phyloP scores from a whole-genome alignment of 2,113 vertebrate species.

The Ceyx cyanopectus region DNA sequence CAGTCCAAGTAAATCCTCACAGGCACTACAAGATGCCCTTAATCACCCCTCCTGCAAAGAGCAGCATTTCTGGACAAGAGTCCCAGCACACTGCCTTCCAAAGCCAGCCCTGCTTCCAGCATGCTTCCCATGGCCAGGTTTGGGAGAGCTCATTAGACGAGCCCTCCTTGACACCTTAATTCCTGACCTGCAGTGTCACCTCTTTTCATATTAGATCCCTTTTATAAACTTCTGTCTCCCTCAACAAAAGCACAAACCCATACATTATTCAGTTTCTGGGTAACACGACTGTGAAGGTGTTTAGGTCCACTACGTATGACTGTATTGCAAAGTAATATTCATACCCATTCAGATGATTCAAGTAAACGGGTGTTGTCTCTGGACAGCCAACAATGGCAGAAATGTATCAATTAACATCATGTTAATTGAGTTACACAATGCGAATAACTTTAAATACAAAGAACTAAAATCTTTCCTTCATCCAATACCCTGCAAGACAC shows the following conservation, averaged over 20 bases:
- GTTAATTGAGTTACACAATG: neutral
- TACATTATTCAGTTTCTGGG: neutral
- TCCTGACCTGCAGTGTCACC: neutral
- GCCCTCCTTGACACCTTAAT: neutral
- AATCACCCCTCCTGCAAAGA: neutral
- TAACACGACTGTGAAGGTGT: neutral
- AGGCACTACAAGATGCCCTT: neutral
- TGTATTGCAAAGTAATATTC: neutral
- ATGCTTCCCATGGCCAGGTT: neutral
- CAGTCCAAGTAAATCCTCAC: neutral
- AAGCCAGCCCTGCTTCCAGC: neutral
- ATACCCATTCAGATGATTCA: neutral
- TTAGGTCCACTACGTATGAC: neutral
- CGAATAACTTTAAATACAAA: neutral
- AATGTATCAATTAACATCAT: fast-evolving
- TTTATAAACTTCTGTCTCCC: neutral
- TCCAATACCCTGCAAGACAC: neutral
- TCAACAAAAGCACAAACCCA: neutral
- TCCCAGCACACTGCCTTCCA: neutral
- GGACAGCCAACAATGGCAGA: neutral
- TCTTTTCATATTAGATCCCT: neutral
- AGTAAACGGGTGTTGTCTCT: neutral
- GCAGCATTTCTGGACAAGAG: neutral
- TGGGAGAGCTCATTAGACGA: neutral
- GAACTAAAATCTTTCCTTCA: neutral